Percentiles rank a stretch among this genome's conserved stretches.
Evolutionary conservation across 30 jellyfish, hydroid and myxozoan genomes (phyloP).

Genomic region (Hydra vulgaris): DNA sequence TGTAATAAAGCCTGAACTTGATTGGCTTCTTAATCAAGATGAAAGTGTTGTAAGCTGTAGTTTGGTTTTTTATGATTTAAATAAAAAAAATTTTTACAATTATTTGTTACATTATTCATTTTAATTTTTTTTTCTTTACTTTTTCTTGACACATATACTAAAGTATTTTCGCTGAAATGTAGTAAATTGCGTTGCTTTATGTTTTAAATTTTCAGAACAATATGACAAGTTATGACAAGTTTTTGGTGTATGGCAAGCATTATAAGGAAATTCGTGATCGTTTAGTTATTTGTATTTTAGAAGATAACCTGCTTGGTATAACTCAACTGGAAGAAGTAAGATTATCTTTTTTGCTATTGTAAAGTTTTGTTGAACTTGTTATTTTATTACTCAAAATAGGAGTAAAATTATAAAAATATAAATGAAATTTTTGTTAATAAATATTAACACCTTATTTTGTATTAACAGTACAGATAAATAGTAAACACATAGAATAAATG

Average conservation of each 20-base stretch:
- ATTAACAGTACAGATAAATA: too few relatives aligned
- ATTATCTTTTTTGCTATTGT: too few relatives aligned
- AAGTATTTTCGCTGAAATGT: too few relatives aligned
- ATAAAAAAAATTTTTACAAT: not conserved
- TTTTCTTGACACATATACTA: not conserved
- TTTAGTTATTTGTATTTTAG: not conserved
- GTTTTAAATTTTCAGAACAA: not conserved
- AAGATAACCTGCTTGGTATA: not conserved
- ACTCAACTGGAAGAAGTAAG: not conserved
- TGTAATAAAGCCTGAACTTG: not conserved
- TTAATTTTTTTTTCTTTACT: not conserved
- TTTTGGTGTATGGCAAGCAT: constrained; percentile 16
- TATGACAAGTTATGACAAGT: constrained; percentile 9
- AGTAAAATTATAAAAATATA: too few relatives aligned
- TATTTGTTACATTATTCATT: not conserved
- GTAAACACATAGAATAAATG: too few relatives aligned
- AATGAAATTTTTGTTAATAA: not conserved
- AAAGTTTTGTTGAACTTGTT: too few relatives aligned
- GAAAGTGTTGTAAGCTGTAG: not conserved
- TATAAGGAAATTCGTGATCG: constrained; percentile 12
- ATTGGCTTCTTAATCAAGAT: not conserved
- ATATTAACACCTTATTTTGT: too few relatives aligned
- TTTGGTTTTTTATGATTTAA: too few relatives aligned
- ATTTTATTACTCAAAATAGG: too few relatives aligned
- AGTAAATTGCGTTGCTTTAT: not conserved